These are phyloP conservation scores for Drosophila sturtevanti DNA, from an alignment of 1,140 invertebrate species.

Conservation along the genomic window DNA sequence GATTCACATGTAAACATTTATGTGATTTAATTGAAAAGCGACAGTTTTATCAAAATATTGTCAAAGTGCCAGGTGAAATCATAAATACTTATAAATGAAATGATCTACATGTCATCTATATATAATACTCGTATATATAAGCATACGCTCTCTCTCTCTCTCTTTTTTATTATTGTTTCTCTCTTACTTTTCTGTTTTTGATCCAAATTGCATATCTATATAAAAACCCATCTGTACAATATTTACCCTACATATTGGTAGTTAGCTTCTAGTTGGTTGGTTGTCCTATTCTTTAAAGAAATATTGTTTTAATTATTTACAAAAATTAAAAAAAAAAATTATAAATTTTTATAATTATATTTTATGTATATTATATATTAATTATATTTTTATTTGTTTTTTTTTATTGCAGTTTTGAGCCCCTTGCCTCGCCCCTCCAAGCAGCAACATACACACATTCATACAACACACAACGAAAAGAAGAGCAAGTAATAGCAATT, in stretches of 20 bases:
- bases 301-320: no score
- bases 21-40: not conserved
- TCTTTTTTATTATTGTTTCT: no score
- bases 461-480: slow-evolving; percentile 32
- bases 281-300: no score
- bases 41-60: slow-evolving; percentile 40
- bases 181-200: slow-evolving; percentile 28
- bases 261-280: not conserved
- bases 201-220: not conserved
- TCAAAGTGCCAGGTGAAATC: slow-evolving; percentile 65
- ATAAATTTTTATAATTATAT: no score
- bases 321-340: no score
- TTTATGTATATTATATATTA: no score
- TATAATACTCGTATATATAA: not conserved
- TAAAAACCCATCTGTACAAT: not conserved
- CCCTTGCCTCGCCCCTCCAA: no score
- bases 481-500: slow-evolving; percentile 3
- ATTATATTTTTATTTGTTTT: not conserved
- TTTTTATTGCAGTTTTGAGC: slow-evolving; percentile 33
- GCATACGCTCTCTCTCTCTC: not conserved
- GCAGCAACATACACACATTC: no score
- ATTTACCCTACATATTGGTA: not conserved
- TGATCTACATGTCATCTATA: slow-evolving; percentile 24
- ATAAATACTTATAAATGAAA: slow-evolving; percentile 20
- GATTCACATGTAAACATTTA: not conserved